These are phyloP conservation scores for Bombus consobrinus DNA, from an alignment of 1,140 invertebrate genomes.

Conservation along the genomic window DNA sequence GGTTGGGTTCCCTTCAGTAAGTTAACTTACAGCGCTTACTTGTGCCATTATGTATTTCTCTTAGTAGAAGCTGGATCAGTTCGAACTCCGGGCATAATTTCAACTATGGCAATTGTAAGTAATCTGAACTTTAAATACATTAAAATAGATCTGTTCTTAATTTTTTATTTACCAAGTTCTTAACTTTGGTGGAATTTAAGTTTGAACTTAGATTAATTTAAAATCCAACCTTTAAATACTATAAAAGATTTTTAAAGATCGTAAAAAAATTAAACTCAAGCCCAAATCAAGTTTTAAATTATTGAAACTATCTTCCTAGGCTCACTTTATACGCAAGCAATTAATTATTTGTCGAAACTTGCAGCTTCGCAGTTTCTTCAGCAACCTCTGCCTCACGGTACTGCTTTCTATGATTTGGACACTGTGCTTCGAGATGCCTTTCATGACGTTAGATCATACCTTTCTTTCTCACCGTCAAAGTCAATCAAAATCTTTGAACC, in stretches of 20 bases:
- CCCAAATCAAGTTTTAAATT: neutral
- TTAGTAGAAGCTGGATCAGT: constrained; percentile 62
- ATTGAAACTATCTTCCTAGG: neutral
- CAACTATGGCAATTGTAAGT: constrained; percentile 65
- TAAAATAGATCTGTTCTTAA: neutral
- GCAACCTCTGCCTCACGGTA: constrained; percentile 69
- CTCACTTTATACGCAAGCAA: neutral
- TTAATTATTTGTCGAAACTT: neutral
- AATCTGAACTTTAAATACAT: neutral
- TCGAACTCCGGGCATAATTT: constrained; percentile 62
- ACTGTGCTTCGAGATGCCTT: constrained; percentile 79
- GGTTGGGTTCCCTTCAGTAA: constrained; percentile 88
- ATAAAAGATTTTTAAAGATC: neutral
- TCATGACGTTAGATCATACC: constrained; percentile 55
- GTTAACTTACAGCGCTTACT: constrained; percentile 88
- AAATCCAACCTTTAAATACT: neutral
- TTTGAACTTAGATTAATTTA: neutral
- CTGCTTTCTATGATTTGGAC: constrained; percentile 70
- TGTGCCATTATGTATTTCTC: constrained; percentile 82
- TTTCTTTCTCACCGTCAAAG: neutral
- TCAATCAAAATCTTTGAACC: neutral
- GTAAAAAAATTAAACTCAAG: neutral
- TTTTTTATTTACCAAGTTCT: neutral
- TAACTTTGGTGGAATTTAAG: neutral
- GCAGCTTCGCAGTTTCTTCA: constrained; percentile 67